Base-by-base conservation (phyloP, 2,113 vertebrate genomes). In the Hemiprocne comata region DNA sequence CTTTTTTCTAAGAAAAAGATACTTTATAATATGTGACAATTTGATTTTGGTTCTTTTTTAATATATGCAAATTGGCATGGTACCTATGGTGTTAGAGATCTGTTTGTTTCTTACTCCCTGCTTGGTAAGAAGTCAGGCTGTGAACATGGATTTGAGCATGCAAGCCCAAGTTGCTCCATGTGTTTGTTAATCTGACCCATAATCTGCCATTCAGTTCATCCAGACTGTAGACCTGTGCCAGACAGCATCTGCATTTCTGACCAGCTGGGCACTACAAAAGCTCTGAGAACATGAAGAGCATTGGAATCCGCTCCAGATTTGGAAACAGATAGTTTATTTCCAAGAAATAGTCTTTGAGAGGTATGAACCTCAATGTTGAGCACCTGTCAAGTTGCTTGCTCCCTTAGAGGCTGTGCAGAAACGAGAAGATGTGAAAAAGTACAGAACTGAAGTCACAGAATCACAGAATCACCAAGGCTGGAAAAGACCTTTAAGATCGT, bases 191-290 rank as follows among this genome's bases (percentile, higher is more conserved):
- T 85, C 89, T 84, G 84, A 94, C 61, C 58, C 38, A 23, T 79
- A 85, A 88, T 84, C 72, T 96, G 87, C 92, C 91, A 57, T 92
- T 95, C 90, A 91, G 84, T 96, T 94, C 69, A 86, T 86, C 91
- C 98, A 98, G 97, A 96, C 95, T 87, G 97, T 98, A 96, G 93
- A 97, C 90, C 60, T 98, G 90, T 98, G 96, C 95, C 97, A 95
- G 92, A 87, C 93, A 96, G 97, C 97, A 85, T 92, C 94, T 92
- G 97, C 91, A 74, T 86, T 80, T 96, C 97, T 96, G 98, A 98
- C 79, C 96, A 98, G 42, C 91, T 98, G 80, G 57, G 90, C 95
- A 85, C 96, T 95, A 90, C 96, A 97, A 98, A 98, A 94, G 97
- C 98, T 85, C 98, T 98, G 89, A 97, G 98, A 98, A 98, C 96